These are phyloP conservation scores for Ophion obscuratus DNA, from an alignment of 2,888 invertebrate species.

Conservation along the genomic window DNA sequence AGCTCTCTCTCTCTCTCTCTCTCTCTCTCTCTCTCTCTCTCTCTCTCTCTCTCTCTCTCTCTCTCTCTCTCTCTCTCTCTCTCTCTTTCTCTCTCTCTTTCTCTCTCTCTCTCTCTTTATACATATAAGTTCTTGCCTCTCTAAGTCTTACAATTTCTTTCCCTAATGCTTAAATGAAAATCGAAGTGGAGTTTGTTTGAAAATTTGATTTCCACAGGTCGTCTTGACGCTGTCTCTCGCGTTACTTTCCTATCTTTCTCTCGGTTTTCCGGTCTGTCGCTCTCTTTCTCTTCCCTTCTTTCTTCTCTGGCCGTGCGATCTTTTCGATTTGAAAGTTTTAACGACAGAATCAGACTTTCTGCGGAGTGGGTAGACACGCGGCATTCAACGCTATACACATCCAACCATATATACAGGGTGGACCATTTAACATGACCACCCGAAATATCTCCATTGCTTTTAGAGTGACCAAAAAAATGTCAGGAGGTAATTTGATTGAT, in stretches of 20 bases:
- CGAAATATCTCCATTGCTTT: too few relatives aligned
- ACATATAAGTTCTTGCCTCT: not conserved
- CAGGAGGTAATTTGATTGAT: too few relatives aligned
- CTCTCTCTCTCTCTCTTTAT: not conserved
- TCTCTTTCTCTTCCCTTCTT: conserved; percentile 10
- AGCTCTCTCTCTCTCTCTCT: not conserved
- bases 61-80: not conserved
- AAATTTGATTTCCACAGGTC: conserved; percentile 70
- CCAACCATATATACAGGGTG: not conserved
- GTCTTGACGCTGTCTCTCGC: not conserved
- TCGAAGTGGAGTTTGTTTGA: conserved; percentile 63
- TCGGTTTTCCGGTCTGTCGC: not conserved
- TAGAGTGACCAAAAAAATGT: too few relatives aligned
- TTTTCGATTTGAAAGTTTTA: conserved; percentile 74
- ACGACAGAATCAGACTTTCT: conserved; percentile 68
- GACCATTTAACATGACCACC: too few relatives aligned
- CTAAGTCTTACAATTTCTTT: not conserved
- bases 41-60: not conserved
- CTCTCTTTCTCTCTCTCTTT: not conserved
- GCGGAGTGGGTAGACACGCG: conserved; percentile 10
- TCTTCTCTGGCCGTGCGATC: conserved; percentile 50
- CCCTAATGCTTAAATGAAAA: not conserved
- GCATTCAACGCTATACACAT: not conserved
- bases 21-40: not conserved
- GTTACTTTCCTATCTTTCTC: conserved; percentile 1